These are phyloP conservation scores for Dasypogon diadema DNA, from an alignment of 2,888 invertebrate genomes.

Conservation along the genomic window DNA sequence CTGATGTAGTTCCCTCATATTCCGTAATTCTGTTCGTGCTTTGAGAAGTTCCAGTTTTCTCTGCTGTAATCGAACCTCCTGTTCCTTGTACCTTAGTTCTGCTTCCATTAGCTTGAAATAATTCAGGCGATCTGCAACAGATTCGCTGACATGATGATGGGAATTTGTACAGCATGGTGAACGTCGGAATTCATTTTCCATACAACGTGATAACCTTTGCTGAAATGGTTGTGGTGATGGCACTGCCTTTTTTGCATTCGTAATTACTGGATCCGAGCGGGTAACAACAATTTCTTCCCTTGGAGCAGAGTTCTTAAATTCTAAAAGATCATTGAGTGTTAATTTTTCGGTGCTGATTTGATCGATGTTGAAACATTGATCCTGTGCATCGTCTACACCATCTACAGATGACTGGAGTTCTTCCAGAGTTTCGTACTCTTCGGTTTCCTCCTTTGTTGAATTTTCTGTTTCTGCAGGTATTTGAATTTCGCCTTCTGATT, in stretches of 20 bases:
- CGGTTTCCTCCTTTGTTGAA: slow-evolving; percentile 11
- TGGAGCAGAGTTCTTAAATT: slow-evolving; percentile 63
- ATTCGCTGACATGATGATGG: background rate
- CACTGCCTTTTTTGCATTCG: background rate
- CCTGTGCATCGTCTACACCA: slow-evolving; percentile 58
- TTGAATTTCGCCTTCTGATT: background rate
- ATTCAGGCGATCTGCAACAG: slow-evolving; percentile 64
- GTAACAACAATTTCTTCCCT: slow-evolving; percentile 62
- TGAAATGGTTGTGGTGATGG: background rate
- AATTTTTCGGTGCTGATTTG: slow-evolving; percentile 65
- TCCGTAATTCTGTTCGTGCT: slow-evolving; percentile 65
- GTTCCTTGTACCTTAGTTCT: slow-evolving; percentile 65
- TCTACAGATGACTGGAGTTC: slow-evolving; percentile 1
- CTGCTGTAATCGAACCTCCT: slow-evolving; percentile 64
- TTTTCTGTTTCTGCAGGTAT: background rate
- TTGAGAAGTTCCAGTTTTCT: slow-evolving; percentile 65
- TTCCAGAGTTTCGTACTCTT: slow-evolving; percentile 12
- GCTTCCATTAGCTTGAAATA: slow-evolving; percentile 66
- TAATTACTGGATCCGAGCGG: background rate
- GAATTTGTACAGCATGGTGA: background rate
- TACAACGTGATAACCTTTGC: background rate
- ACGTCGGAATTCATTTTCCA: background rate
- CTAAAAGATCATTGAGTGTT: slow-evolving; percentile 65
- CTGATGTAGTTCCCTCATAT: slow-evolving; percentile 65
- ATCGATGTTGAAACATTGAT: slow-evolving; percentile 60